Conservation (phyloP, 2,888 invertebrate genomes). For the Noctua comes region DNA sequence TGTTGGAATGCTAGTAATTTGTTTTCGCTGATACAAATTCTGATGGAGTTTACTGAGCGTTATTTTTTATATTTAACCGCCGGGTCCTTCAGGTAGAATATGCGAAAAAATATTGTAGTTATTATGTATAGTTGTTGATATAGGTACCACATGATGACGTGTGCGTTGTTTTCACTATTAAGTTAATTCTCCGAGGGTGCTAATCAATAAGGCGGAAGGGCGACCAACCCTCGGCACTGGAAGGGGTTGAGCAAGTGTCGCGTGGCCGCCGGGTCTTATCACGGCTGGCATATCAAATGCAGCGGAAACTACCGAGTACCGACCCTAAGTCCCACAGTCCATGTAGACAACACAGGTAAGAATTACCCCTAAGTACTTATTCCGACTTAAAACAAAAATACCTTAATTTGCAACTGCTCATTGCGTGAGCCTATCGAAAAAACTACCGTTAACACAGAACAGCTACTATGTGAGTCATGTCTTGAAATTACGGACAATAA, state of each 20-base stretch:
- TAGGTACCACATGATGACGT: conserved; percentile 50
- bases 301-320: conserved; percentile 80
- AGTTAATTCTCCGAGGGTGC: conserved; percentile 81
- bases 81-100: not conserved
- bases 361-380: conserved; percentile 38
- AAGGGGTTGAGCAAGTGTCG: conserved; percentile 89
- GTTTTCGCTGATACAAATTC: not conserved
- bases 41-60: not conserved
- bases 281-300: conserved; percentile 87
- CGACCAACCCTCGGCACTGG: conserved; percentile 83
- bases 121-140: not conserved
- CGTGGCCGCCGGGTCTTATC: conserved; percentile 86
- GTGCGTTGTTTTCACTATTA: conserved; percentile 79
- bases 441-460: conserved; percentile 44
- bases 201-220: conserved; percentile 90
- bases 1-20: not conserved
- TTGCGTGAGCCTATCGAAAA: conserved; percentile 25
- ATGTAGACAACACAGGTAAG: conserved; percentile 61
- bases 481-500: conserved; percentile 26
- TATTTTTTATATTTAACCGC: not conserved
- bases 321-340: conserved; percentile 75
- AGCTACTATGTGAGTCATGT: conserved; percentile 48
- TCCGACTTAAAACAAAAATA: conserved; percentile 38
- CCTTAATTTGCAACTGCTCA: conserved; percentile 39
- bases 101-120: not conserved